phyloP scores from a whole-genome alignment of 2,888 invertebrate genomes.

The Stenichneumon culpator region DNA sequence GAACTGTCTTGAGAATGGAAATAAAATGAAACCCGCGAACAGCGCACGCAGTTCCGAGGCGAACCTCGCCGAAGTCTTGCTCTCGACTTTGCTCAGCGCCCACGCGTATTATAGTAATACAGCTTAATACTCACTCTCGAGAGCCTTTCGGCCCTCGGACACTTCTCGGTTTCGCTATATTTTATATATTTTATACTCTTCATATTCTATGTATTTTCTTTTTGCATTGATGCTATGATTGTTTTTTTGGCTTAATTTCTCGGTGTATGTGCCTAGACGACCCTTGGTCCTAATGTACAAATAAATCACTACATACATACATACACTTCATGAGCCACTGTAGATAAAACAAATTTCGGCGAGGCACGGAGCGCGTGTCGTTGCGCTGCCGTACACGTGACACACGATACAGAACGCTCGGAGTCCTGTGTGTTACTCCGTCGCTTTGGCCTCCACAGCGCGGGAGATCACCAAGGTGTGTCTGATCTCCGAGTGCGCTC shows the following conservation, averaged over 20 bases:
- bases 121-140: background rate
- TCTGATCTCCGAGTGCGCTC: conserved; percentile 47
- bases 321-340: background rate
- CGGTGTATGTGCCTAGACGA: no score
- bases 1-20: conserved; percentile 48
- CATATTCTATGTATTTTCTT: no score
- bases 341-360: background rate
- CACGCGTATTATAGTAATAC: conserved; percentile 20
- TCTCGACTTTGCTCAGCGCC: conserved; percentile 30
- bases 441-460: background rate
- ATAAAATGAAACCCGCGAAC: conserved; percentile 27
- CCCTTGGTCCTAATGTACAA: no score
- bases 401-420: no score
- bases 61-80: conserved; percentile 43
- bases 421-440: conserved; percentile 21
- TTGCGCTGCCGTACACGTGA: no score
- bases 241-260: no score
- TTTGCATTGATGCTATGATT: no score
- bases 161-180: background rate
- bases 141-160: background rate
- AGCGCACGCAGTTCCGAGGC: conserved; percentile 44
- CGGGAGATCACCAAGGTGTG: conserved; percentile 52
- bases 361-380: no score
- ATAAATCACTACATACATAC: background rate
- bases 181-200: no score